A percentile compares a stretch with the other conserved stretches of the same genome.
Conservation (phyloP, 2,888 invertebrate genomes). For the Heliconius hortense region DNA sequence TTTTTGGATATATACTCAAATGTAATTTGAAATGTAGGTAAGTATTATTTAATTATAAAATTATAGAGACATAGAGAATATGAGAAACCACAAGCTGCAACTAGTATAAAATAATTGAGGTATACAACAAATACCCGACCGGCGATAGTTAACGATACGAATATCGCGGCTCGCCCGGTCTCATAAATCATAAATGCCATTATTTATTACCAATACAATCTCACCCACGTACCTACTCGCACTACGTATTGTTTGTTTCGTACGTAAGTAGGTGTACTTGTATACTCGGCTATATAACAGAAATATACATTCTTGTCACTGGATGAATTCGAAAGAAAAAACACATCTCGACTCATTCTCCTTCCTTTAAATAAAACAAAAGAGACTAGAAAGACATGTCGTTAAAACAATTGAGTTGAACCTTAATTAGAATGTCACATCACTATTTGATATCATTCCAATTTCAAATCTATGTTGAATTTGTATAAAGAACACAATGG, state of each 20-base stretch:
- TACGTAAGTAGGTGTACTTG: slow-evolving; percentile 48
- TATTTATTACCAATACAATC: slow-evolving; percentile 79
- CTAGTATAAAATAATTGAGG: slow-evolving; percentile 37
- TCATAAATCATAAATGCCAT: slow-evolving; percentile 76
- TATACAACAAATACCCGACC: slow-evolving; percentile 41
- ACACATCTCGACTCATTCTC: slow-evolving; percentile 68
- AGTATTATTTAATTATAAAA: not conserved
- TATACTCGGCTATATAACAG: slow-evolving; percentile 36
- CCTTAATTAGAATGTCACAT: slow-evolving; percentile 56
- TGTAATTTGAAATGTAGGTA: not conserved
- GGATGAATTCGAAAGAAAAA: slow-evolving; percentile 57
- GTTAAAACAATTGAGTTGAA: slow-evolving; percentile 76
- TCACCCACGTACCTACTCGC: slow-evolving; percentile 62
- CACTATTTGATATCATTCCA: slow-evolving; percentile 48
- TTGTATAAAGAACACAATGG: slow-evolving; percentile 45
- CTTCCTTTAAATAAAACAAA: slow-evolving; percentile 78
- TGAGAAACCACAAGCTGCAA: slow-evolving; percentile 10
- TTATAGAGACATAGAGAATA: not conserved
- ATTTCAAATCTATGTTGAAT: slow-evolving; percentile 46
- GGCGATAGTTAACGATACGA: slow-evolving; percentile 40
- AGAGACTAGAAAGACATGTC: slow-evolving; percentile 77
- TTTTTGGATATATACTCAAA: too few relatives aligned
- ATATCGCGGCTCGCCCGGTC: slow-evolving; percentile 37
- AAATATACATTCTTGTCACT: slow-evolving; percentile 55
- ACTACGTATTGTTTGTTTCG: slow-evolving; percentile 66